Evolutionary conservation across 1,140 invertebrate species (phyloP).

Genomic region (Aphelinus atriplicis): DNA sequence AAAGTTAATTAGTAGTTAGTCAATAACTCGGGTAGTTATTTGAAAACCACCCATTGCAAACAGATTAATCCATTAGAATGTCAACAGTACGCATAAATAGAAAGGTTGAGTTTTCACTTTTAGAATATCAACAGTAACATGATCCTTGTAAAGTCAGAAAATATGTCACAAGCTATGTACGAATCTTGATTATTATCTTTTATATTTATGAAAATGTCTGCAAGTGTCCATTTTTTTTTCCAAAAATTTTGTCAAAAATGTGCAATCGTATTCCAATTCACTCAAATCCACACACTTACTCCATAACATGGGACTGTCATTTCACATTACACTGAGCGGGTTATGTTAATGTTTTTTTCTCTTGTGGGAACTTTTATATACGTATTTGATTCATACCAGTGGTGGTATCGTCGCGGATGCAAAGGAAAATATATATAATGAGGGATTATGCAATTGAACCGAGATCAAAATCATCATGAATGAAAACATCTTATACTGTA

Average conservation of each 20-base stretch:
- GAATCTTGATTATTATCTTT: conserved; percentile 9
- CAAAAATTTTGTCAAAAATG: conserved; percentile 14
- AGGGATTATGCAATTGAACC: no score
- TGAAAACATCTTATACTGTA: no score
- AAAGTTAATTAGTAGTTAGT: no score
- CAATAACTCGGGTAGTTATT: no score
- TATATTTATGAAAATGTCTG: not conserved
- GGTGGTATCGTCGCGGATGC: conserved; percentile 76
- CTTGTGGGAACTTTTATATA: conserved; percentile 74
- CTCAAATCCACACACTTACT: conserved; percentile 5
- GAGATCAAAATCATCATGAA: no score
- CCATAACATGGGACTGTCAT: not conserved
- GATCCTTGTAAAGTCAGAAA: not conserved
- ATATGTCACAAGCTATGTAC: conserved; percentile 33
- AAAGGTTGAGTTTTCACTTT: conserved; percentile 21
- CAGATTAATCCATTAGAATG: no score
- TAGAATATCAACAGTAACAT: conserved; percentile 1
- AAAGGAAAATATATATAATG: conserved; percentile 76
- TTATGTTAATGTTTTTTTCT: conserved; percentile 76
- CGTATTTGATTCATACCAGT: conserved; percentile 80
- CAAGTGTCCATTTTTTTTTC: not conserved
- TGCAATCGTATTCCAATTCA: not conserved
- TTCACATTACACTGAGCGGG: conserved; percentile 66
- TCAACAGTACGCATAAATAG: not conserved
- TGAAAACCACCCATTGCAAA: no score